Evolutionary conservation across 2,113 vertebrate species (phyloP), one percentile per base, ranked within the genome.

Genomic region (Cygnus atratus): DNA sequence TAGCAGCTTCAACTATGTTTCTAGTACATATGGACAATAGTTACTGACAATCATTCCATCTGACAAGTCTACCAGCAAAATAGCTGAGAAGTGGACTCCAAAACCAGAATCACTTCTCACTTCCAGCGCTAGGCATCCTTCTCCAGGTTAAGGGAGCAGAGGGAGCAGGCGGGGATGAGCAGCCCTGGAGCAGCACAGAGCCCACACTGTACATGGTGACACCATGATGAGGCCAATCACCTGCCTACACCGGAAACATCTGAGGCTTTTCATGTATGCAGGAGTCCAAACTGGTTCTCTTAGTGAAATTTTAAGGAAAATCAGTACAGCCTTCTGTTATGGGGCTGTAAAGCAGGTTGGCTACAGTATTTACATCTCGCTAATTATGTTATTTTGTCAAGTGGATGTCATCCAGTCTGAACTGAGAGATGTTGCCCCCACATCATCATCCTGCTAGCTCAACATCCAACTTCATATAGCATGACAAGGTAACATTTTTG

Each of bases 401-500:
- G 57, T 26, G 72, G 62, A 83, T 75, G 81, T 84, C 17, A 62
- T 25, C 46, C 61, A 68, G 28, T 55, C 55, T 75, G 50, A 85
- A 25, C 10, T 31, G 29, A 94, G 52, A 2, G 5, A 29, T 58
- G 63, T 65, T 94, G 83, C 72, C 68, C 84, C 33, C 33, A 67
- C 52, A 82, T 72, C 48, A 68, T 29, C 54, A 66, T 73, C n/a
- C 54, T 62, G 21, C 86, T 63, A 77, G 84, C 44, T 95, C 59
- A 74, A 93, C 88, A 92, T 85, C 91, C 90, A 94, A 80, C 35
- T 17, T 88, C 89, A 77, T 67, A 62, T n/a, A 95, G 90, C 93
- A 96, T 91, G 91, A 95, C 88, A 96, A 96, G 92, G 97, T 95
- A 97, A 97, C 86, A 89, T 84, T 97, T 97, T 95, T 83, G 96